Percentiles rank a stretch among this genome's conserved stretches.
phyloP scores from a whole-genome alignment of 2,113 vertebrate species.

The Cranoglanis bouderius region DNA sequence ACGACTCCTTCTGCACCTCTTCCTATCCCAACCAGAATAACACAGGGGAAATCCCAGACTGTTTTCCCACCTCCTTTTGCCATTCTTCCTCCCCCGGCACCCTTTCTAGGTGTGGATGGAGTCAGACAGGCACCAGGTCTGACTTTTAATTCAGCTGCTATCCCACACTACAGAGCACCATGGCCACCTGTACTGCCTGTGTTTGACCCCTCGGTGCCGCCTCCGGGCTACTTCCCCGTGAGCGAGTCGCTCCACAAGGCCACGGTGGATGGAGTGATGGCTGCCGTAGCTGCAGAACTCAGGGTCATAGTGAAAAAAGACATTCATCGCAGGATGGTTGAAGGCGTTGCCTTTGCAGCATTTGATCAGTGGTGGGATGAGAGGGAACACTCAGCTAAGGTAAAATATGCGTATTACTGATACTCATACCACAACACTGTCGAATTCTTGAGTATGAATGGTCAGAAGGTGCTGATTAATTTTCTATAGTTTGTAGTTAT shows the following conservation, averaged over 20 bases:
- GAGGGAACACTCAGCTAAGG: slow-evolving; percentile 87
- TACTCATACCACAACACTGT: not conserved
- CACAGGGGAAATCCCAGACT: slow-evolving; percentile 37
- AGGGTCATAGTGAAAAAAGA: slow-evolving; percentile 92
- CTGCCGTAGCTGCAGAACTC: slow-evolving; percentile 87
- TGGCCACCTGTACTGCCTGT: slow-evolving; percentile 81
- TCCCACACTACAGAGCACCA: slow-evolving; percentile 69
- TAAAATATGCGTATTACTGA: slow-evolving; percentile 52
- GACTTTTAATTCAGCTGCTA: slow-evolving; percentile 66
- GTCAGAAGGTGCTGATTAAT: not conserved
- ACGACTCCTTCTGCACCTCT: slow-evolving; percentile 26
- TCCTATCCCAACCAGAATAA: slow-evolving; percentile 53
- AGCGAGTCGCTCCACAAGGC: slow-evolving; percentile 82
- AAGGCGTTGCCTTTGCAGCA: slow-evolving; percentile 88
- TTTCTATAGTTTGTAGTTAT: not conserved
- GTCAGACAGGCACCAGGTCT: slow-evolving; percentile 67
- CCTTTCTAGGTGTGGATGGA: slow-evolving; percentile 33
- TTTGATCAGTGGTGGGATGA: slow-evolving; percentile 97
- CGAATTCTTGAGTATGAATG: not conserved
- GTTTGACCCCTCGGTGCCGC: slow-evolving; percentile 87
- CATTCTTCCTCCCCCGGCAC: slow-evolving; percentile 53
- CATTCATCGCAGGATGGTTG: slow-evolving; percentile 90
- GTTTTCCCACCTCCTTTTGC: slow-evolving; percentile 41
- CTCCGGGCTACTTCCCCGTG: slow-evolving; percentile 78
- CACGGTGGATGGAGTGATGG: slow-evolving; percentile 86